These are phyloP conservation scores for Cylloceria caligata DNA, from an alignment of 2,888 invertebrate genomes.

Conservation along the genomic window DNA sequence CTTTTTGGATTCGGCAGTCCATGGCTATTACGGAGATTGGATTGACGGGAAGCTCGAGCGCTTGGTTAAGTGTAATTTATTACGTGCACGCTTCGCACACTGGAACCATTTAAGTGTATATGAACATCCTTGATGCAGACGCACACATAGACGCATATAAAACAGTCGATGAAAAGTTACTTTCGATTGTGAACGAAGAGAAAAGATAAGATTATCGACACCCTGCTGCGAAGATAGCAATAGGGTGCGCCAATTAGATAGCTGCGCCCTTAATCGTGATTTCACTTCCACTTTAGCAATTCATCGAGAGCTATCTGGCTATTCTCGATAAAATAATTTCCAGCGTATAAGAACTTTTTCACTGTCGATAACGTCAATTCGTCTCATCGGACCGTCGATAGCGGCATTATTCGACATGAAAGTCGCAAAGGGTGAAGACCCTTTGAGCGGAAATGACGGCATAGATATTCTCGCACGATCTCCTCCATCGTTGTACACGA, in stretches of 20 bases:
- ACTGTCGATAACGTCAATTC: slow-evolving; percentile 45
- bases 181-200: slow-evolving; percentile 30
- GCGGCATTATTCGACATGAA: slow-evolving; percentile 24
- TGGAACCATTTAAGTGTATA: slow-evolving; percentile 42
- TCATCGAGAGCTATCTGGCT: slow-evolving; percentile 17
- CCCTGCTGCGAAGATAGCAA: slow-evolving; percentile 35
- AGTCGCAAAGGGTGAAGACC: slow-evolving; percentile 59
- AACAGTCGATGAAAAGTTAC: slow-evolving; percentile 20
- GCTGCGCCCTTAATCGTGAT: slow-evolving; percentile 54
- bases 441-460: slow-evolving; percentile 65
- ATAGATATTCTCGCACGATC: slow-evolving; percentile 56
- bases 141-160: neutral
- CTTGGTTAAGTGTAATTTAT: slow-evolving; percentile 69
- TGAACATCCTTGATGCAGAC: too few species aligned
- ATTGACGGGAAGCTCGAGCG: slow-evolving; percentile 65
- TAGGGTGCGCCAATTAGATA: slow-evolving; percentile 62
- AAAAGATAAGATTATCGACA: slow-evolving; percentile 51
- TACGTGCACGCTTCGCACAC: slow-evolving; percentile 60
- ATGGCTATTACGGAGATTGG: slow-evolving; percentile 73
- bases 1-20: slow-evolving; percentile 44
- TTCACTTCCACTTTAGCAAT: slow-evolving; percentile 51
- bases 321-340: slow-evolving; percentile 5
- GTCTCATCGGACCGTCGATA: slow-evolving; percentile 19
- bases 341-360: slow-evolving; percentile 10
- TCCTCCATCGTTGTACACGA: slow-evolving; percentile 30